Evolutionary conservation across 2,113 vertebrate species (phyloP).

Genomic region (pig (Sus scrofa)): DNA sequence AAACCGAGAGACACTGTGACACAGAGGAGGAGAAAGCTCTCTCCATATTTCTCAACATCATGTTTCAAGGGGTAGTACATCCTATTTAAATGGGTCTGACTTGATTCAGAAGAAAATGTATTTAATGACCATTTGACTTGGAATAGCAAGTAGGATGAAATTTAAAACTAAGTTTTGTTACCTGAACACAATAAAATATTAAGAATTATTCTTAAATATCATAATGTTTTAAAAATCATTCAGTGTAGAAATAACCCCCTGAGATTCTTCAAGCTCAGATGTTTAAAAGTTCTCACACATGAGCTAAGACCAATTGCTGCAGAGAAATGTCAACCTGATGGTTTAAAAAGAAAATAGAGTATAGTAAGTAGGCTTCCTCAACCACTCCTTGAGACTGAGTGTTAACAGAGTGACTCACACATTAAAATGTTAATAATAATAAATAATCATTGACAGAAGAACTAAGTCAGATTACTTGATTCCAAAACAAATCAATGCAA

Average conservation of each 20-base stretch:
- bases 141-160: background rate
- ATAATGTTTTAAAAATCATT: background rate
- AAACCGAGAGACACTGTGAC: background rate
- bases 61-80: background rate
- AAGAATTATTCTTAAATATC: background rate
- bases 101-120: constrained; percentile 8
- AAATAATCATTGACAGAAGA: background rate
- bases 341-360: background rate
- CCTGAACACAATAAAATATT: constrained; percentile 7
- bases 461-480: background rate
- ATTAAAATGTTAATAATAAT: background rate
- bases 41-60: background rate
- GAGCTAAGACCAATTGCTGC: background rate
- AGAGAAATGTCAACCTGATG: constrained; percentile 39
- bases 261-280: background rate
- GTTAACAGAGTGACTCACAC: background rate
- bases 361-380: background rate
- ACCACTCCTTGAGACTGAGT: background rate
- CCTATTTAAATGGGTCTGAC: background rate
- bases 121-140: constrained; percentile 32
- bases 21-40: background rate
- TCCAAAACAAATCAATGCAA: constrained; percentile 33
- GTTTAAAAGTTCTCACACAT: constrained; percentile 19
- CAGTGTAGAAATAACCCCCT: constrained; percentile 4
- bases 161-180: background rate